Percentiles rank a stretch among this genome's conserved stretches.
Evolutionary conservation across 2,888 invertebrate genomes (phyloP).

Genomic region (Cephus runcator): DNA sequence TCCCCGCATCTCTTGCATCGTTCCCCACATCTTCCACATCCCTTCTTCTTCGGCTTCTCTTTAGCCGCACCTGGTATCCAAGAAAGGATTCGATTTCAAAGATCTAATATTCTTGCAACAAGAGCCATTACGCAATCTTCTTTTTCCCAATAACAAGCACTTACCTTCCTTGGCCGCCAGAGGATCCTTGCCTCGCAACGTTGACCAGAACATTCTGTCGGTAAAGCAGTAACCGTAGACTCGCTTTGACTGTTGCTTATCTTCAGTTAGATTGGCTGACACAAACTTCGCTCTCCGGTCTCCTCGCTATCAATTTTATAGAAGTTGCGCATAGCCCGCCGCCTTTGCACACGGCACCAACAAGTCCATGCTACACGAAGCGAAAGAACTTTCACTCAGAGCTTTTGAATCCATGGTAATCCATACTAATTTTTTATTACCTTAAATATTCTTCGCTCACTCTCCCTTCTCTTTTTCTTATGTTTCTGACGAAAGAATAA

Average conservation of each 20-base stretch:
- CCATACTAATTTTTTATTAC: not conserved
- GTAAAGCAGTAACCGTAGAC: not conserved
- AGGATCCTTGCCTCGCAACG: slow-evolving; percentile 42
- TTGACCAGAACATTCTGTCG: slow-evolving; percentile 50
- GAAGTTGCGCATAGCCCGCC: slow-evolving; percentile 30
- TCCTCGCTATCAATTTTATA: slow-evolving; percentile 36
- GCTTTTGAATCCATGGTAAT: not conserved
- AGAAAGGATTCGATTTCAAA: not conserved
- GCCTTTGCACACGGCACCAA: slow-evolving; percentile 41
- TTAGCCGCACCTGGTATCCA: slow-evolving; percentile 24
- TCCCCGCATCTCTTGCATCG: slow-evolving; percentile 48
- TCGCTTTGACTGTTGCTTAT: slow-evolving; percentile 11
- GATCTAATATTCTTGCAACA: not conserved
- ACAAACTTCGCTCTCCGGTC: slow-evolving; percentile 8
- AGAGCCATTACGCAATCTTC: not conserved
- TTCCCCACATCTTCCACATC: slow-evolving; percentile 44
- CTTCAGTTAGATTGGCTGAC: slow-evolving; percentile 22
- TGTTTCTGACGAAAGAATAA: not conserved
- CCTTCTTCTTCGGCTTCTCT: slow-evolving; percentile 30
- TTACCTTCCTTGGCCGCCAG: slow-evolving; percentile 40
- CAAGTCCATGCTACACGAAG: slow-evolving; percentile 10
- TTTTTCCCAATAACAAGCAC: not conserved
- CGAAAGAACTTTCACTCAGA: not conserved
- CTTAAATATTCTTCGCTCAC: not conserved
- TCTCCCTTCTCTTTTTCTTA: not conserved